Conservation (phyloP, 2,113 vertebrate species). For the Setophaga petechia region DNA sequence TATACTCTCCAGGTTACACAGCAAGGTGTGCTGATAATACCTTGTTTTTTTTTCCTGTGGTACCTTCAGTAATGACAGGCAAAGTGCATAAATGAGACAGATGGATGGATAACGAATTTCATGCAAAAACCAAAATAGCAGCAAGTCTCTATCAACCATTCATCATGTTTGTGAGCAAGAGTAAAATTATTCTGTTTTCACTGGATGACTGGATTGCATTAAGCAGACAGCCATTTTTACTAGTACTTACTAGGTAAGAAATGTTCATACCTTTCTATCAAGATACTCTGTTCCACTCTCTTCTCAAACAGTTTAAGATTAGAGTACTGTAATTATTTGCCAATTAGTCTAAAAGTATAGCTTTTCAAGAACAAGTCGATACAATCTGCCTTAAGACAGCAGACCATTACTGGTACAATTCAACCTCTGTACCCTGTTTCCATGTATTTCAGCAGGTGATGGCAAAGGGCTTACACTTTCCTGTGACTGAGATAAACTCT, state of each 20-base stretch:
- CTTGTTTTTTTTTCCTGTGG: neutral
- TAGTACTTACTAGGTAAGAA: neutral
- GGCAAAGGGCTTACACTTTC: neutral
- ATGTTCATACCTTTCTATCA: neutral
- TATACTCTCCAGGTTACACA: neutral
- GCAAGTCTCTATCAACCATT: neutral
- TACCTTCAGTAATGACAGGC: neutral
- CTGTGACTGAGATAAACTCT: neutral
- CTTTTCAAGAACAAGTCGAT: neutral
- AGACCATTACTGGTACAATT: neutral
- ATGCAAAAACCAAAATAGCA: neutral
- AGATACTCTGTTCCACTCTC: neutral
- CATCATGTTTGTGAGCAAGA: neutral
- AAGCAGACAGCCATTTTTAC: neutral
- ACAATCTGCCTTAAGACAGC: neutral
- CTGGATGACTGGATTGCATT: neutral
- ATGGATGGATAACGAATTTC: neutral
- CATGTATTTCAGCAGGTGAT: neutral
- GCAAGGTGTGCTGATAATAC: neutral
- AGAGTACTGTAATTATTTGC: neutral
- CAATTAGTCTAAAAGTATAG: neutral
- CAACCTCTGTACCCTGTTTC: neutral
- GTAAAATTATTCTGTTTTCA: neutral
- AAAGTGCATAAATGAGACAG: neutral
- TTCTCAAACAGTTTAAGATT: neutral